phyloP scores from a whole-genome alignment of 2,113 vertebrate species.

The Gymnobelideus leadbeateri region DNA sequence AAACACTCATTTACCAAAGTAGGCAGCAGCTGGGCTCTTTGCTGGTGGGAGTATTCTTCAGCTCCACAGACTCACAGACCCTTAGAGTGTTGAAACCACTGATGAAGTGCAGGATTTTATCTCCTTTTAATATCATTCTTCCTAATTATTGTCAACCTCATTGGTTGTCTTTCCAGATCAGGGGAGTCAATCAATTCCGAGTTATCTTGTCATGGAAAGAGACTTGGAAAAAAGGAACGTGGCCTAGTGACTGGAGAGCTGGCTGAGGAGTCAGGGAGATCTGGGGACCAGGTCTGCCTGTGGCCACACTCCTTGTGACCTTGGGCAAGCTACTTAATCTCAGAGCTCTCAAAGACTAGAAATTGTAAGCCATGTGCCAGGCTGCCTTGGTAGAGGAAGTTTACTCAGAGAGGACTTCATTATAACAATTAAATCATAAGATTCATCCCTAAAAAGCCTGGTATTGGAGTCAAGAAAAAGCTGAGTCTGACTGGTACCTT shows the following conservation, averaged over 20 bases:
- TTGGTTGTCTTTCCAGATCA: neutral
- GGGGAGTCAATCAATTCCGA: neutral
- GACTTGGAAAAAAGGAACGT: too few relatives aligned
- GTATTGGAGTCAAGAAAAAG: neutral
- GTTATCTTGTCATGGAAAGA: neutral
- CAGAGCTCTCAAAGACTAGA: neutral
- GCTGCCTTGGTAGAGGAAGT: neutral
- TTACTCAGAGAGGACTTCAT: neutral
- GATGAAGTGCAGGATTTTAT: neutral
- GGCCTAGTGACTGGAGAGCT: neutral
- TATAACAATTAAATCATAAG: neutral
- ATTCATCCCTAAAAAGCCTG: neutral
- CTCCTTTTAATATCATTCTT: neutral
- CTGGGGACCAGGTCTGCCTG: neutral
- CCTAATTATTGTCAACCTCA: neutral
- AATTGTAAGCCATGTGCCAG: neutral
- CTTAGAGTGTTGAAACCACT: neutral
- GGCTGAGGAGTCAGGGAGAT: too few relatives aligned
- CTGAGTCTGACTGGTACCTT: too few relatives aligned
- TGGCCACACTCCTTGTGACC: neutral
- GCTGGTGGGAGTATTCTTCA: too few relatives aligned
- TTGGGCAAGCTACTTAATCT: neutral
- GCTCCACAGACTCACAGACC: too few relatives aligned
- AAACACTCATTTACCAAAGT: neutral
- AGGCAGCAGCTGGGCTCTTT: neutral